Conservation (phyloP, 2,888 invertebrate genomes). For the Fragum whitleyi region DNA sequence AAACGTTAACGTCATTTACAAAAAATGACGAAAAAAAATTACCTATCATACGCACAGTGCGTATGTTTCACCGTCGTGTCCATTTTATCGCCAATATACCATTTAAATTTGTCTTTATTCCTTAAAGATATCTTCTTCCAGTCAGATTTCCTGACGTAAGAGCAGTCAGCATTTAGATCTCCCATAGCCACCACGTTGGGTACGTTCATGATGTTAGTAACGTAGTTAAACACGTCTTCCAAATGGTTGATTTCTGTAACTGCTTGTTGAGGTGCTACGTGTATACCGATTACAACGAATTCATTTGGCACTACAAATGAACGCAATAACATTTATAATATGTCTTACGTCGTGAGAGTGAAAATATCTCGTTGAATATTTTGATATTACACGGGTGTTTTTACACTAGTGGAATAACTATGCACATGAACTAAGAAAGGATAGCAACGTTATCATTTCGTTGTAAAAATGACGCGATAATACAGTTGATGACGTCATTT, state of each 20-base stretch:
- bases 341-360: too few relatives aligned
- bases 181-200: constrained; percentile 70
- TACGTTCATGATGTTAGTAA: constrained; percentile 43
- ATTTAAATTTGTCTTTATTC: constrained; percentile 60
- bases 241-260: constrained; percentile 69
- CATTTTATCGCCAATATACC: constrained; percentile 74
- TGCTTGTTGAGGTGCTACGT: constrained; percentile 69
- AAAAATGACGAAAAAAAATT: too few relatives aligned
- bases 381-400: too few relatives aligned
- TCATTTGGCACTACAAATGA: constrained; percentile 53
- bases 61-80: constrained; percentile 74
- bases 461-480: background rate
- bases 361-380: too few relatives aligned
- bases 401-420: too few relatives aligned
- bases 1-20: too few relatives aligned
- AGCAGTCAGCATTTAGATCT: constrained; percentile 79
- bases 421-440: too few relatives aligned
- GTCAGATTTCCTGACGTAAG: constrained; percentile 65
- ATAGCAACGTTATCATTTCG: too few relatives aligned
- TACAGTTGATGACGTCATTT: too few relatives aligned
- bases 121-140: constrained; percentile 67
- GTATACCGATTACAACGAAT: constrained; percentile 70
- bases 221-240: constrained; percentile 59
- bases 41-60: constrained; percentile 78
- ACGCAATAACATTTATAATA: too few relatives aligned